Conservation (phyloP, 1,140 invertebrate genomes). For the Acromyrmex echinatior region DNA sequence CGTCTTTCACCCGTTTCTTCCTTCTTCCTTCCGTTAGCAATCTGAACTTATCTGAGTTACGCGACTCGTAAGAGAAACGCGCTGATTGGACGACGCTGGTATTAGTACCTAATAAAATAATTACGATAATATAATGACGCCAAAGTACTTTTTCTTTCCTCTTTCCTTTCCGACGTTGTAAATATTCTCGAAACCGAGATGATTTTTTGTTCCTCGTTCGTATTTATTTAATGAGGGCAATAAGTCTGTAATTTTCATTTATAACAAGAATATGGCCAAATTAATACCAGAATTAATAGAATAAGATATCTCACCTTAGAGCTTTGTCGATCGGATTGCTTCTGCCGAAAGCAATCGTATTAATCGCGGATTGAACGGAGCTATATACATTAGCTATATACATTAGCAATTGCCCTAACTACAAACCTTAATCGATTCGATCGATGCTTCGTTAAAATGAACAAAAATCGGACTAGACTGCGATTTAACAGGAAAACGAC, state of each 20-base stretch:
- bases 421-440: not conserved
- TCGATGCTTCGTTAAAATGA: not conserved
- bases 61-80: not conserved
- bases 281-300: not conserved
- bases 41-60: not conserved
- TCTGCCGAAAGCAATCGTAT: not conserved
- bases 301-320: not conserved
- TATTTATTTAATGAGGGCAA: not conserved
- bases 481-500: not conserved
- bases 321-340: not conserved
- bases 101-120: too few species aligned
- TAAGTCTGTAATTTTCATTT: not conserved
- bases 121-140: too few species aligned
- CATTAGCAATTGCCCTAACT: not conserved
- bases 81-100: not conserved
- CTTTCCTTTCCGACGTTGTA: too few species aligned
- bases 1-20: not conserved
- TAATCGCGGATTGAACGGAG: not conserved
- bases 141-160: too few species aligned
- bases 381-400: not conserved
- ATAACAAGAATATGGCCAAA: not conserved
- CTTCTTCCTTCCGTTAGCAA: not conserved
- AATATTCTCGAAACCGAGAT: too few species aligned
- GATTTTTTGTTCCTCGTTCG: too few species aligned
- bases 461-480: not conserved